Percentiles rank a stretch among this genome's conserved stretches.
These are phyloP conservation scores for Cepphus grylle DNA, from an alignment of 2,113 vertebrate genomes.

Conservation along the genomic window DNA sequence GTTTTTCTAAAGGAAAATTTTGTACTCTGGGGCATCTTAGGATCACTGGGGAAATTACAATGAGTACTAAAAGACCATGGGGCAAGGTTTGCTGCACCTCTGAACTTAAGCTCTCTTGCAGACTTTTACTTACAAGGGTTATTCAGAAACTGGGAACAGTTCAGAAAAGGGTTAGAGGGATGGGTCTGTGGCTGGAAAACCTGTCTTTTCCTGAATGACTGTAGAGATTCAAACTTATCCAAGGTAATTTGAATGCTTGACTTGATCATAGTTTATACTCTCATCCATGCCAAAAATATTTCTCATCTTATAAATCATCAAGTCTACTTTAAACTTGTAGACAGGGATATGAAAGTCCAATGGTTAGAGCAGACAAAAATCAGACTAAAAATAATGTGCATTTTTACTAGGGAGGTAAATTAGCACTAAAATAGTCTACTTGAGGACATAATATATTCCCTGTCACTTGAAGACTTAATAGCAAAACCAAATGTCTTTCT, in stretches of 20 bases:
- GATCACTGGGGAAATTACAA: background rate
- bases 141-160: background rate
- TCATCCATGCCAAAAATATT: conserved; percentile 14
- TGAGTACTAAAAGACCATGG: background rate
- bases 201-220: background rate
- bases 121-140: background rate
- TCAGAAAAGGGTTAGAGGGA: background rate
- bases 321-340: background rate
- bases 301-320: conserved; percentile 12
- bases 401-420: background rate
- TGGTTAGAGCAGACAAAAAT: background rate
- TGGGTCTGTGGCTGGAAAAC: background rate
- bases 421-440: background rate
- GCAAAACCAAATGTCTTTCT: background rate
- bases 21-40: background rate
- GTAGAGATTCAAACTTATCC: background rate
- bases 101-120: background rate
- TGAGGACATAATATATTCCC: background rate
- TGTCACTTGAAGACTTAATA: background rate
- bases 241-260: conserved; percentile 18
- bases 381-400: background rate
- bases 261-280: background rate
- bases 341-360: background rate
- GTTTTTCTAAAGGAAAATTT: background rate
- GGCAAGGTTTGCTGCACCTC: background rate